Evolutionary conservation across 2,797 vertebrate species (phyloP), one percentile per base, ranked within the genome.

Genomic region (Anas acuta): DNA sequence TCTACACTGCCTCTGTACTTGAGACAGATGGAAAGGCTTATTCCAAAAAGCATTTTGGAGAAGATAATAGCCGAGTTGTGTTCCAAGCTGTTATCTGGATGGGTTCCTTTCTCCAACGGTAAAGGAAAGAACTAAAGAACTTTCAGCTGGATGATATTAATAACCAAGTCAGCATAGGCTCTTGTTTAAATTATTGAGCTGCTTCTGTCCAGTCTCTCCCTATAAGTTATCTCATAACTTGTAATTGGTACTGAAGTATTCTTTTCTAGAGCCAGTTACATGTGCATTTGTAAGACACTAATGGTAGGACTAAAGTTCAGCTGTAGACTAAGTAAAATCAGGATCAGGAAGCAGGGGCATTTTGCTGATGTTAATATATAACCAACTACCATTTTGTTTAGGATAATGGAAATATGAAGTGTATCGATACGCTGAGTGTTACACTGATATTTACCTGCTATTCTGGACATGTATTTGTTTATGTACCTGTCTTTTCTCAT

Each of bases 21-120:
- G 47, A 84, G 67, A 82, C 16, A 79, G 66, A 78, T 7, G 32
- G 80, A 89, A 94, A 87, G 58, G 23, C 43, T 90, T 67, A 37
- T 84, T 87, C 82, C 43, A 89, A 58, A 73, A 75, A 53, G 60
- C 60, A 28, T 60, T 83, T 60, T 7, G 35, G 80, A 78, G 60
- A 86, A 80, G 69, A 87, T 83, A 92, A 89, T 28, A 72, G 66
- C 39, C 35, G 26, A 45, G 70, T 69, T 91, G 79, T 91, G 83
- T 90, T 86, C 85, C 61, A 92, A 77, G 61, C 79, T 74, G 61
- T 60, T 65, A 35, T 90, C 61, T 86, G 66, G 30, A 45, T 80
- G 61, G 49, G 53, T 57, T 90, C 35, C 79, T 49, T 91, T 56
- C 69, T 86, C 73, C 65, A 83, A 67, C 49, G 32, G 25, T 23